Conservation (phyloP, 2,888 invertebrate genomes). For the Megaustenia siamemsis region DNA sequence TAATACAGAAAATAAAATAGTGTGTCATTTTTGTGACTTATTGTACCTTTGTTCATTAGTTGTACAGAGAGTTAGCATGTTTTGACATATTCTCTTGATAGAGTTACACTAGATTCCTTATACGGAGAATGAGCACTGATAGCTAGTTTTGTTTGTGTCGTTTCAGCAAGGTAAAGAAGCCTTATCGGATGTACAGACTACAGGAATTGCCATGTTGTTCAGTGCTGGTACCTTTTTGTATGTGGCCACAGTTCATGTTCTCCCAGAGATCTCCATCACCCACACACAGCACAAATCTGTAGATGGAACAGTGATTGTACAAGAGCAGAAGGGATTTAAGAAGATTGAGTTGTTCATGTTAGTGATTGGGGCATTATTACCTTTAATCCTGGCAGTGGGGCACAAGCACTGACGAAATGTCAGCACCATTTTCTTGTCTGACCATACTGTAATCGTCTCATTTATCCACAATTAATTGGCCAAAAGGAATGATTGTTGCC, state of each 20-base stretch:
- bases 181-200: constrained; percentile 92
- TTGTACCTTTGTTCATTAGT: too few species aligned
- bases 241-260: constrained; percentile 98
- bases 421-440: background rate
- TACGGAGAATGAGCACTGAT: too few species aligned
- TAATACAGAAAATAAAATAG: too few species aligned
- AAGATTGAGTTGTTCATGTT: constrained; percentile 90
- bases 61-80: too few species aligned
- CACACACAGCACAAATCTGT: constrained; percentile 67
- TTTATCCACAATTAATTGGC: background rate
- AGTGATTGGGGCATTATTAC: constrained; percentile 92
- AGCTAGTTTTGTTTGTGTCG: too few species aligned
- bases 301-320: constrained; percentile 74
- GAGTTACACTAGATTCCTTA: too few species aligned
- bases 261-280: constrained; percentile 89
- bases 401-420: constrained; percentile 82
- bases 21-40: too few species aligned
- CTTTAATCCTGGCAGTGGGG: constrained; percentile 92
- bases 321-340: constrained; percentile 82
- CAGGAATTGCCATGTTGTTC: constrained; percentile 98
- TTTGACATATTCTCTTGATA: too few species aligned
- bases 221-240: constrained; percentile 99
- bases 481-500: background rate
- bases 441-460: background rate
- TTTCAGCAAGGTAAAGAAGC: constrained; percentile 93